Conservation (phyloP, 2,113 vertebrate species). For the Melanotaenia duboulayi region DNA sequence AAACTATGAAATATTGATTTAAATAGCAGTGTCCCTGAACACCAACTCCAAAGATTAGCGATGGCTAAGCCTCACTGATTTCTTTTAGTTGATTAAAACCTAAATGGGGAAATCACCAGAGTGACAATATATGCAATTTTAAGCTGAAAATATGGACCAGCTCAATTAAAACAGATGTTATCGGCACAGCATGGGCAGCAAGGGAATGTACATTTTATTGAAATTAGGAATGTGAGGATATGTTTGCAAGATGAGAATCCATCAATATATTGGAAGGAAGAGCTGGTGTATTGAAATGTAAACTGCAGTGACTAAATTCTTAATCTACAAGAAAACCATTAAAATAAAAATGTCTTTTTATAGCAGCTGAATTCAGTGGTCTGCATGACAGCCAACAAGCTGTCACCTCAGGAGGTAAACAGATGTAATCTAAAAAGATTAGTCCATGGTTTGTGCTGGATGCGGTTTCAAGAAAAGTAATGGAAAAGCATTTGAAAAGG, state of each 20-base stretch:
- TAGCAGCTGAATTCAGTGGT: background rate
- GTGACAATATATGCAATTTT: conserved; percentile 9
- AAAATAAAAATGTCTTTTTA: conserved; percentile 13
- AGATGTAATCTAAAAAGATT: conserved; percentile 2
- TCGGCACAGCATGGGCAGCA: background rate
- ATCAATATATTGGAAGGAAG: background rate
- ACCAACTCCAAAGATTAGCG: background rate
- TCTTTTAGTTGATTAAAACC: background rate
- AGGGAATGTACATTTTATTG: background rate
- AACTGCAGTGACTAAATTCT: conserved; percentile 2
- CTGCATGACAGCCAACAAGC: conserved; percentile 21
- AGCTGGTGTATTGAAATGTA: background rate
- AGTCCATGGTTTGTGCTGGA: conserved; percentile 8
- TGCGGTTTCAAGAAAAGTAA: background rate
- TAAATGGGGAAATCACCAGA: background rate
- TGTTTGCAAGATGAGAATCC: conserved; percentile 1
- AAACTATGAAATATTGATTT: too few species aligned
- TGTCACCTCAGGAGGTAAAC: conserved; percentile 15
- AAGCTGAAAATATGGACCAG: background rate
- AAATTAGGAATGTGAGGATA: background rate
- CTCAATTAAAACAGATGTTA: conserved; percentile 1
- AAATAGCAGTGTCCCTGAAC: background rate
- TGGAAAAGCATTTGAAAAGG: conserved; percentile 39
- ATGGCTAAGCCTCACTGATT: conserved; percentile 8
- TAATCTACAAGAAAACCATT: conserved; percentile 17